These are phyloP conservation scores for Sclerodermus sp. DNA, from an alignment of 2,888 invertebrate species.

Conservation along the genomic window DNA sequence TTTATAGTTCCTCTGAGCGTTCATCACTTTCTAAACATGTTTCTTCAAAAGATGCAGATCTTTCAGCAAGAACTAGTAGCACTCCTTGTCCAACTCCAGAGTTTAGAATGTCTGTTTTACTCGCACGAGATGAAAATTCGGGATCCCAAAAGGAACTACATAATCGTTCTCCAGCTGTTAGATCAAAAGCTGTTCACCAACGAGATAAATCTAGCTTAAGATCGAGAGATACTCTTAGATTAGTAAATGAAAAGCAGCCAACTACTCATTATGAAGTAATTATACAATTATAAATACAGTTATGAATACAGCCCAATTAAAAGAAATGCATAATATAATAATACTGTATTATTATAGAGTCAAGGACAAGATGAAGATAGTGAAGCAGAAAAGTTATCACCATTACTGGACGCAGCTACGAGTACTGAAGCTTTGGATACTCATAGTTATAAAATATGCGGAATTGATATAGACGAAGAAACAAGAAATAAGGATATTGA, in stretches of 20 bases:
- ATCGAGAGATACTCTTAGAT: conserved; percentile 62
- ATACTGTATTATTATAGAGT: conserved; percentile 27
- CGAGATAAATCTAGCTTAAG: conserved; percentile 52
- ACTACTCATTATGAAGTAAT: conserved; percentile 47
- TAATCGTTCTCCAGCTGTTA: conserved; percentile 46
- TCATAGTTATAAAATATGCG: conserved; percentile 44
- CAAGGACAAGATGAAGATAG: conserved; percentile 73
- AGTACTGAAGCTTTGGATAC: conserved; percentile 48
- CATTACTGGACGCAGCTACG: conserved; percentile 63
- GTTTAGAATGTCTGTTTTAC: conserved; percentile 74
- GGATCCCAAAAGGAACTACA: conserved; percentile 50
- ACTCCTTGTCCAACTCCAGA: conserved; percentile 56
- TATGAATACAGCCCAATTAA: no score
- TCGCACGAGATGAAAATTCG: conserved; percentile 67
- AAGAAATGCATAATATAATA: not conserved
- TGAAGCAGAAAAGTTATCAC: conserved; percentile 81
- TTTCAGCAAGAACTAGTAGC: conserved; percentile 44
- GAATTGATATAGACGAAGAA: conserved; percentile 52
- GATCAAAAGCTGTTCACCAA: conserved; percentile 44
- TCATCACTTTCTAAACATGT: conserved; percentile 48
- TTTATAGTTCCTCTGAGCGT: conserved; percentile 46
- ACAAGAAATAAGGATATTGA: conserved; percentile 47
- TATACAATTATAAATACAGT: not conserved
- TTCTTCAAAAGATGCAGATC: conserved; percentile 45
- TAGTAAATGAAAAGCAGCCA: conserved; percentile 65